Base-by-base conservation (phyloP, 2,888 invertebrate species). In the Epinotia brunnichana region DNA sequence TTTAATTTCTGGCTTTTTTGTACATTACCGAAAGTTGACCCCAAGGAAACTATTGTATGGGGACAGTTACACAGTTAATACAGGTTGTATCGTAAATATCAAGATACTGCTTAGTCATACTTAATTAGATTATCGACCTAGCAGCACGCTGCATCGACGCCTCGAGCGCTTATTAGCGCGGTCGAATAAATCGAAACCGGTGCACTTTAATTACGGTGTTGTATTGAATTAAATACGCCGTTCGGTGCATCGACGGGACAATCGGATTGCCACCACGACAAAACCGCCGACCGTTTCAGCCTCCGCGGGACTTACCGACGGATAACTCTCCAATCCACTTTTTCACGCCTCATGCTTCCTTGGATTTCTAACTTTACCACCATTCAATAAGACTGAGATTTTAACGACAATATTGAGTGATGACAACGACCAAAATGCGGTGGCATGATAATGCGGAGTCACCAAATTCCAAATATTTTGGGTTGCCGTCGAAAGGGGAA, bases 201-300 rank as follows among this genome's bases (percentile, higher is more conserved):
- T 74, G 76, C 71, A 75, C 77, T 77, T 77, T 83, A 83, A 85
- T 83, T 79, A 80, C 76, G 76, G 69, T 74, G 77, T 75, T 75
- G 77, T 81, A 84, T 83, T 83, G 77, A 84, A 83, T 83, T 82
- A 80, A 85, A 80, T 76, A 76, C 57, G 73, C 77, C 74, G 81
- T 83, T 83, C 78, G 79, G 81, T 76, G 74, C 75, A 73, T 77
- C 75, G 64, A 57, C 57, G 54, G 41, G 54, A 17, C 63, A 56
- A 64, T 66, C 60, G 48, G 59, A 53, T 73, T 53, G 72, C 29
- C 72, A 48, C 39, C 66, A 24, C 57, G 62, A 70, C 73, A 67
- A 70, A 67, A 66, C 56, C 62, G 29, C 53, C 62, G 29, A 63
- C 66, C 66, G 56, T 21, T 39, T 54, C 21, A 35, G 41, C 39